These are phyloP conservation scores for Metridium senile DNA, from an alignment of 92 coral and sea anemone genomes.

Conservation along the genomic window DNA sequence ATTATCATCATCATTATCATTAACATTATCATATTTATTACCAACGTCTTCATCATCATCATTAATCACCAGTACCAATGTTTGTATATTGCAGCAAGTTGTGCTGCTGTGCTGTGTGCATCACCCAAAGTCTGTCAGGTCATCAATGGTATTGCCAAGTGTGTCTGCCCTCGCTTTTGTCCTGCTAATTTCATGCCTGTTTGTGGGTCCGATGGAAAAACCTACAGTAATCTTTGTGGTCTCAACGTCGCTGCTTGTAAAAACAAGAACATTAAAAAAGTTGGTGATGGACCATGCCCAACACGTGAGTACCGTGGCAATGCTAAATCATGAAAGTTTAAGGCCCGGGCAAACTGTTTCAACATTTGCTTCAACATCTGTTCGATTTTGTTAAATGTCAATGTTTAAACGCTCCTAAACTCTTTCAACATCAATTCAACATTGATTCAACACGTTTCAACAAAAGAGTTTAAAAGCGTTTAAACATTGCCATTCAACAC, in stretches of 20 bases:
- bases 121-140: conserved; percentile 15
- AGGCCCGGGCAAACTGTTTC: no score
- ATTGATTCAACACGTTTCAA: no score
- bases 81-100: conserved; percentile 3
- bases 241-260: conserved; percentile 72
- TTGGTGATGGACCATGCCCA: conserved; percentile 48
- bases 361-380: no score
- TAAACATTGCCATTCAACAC: no score
- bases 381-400: no score
- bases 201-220: conserved; percentile 64
- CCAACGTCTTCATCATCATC: not conserved
- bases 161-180: conserved; percentile 45
- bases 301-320: conserved; percentile 12
- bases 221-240: conserved; percentile 61
- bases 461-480: no score
- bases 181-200: conserved; percentile 38
- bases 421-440: no score
- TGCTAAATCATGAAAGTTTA: not conserved
- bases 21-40: not conserved
- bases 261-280: conserved; percentile 24
- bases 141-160: conserved; percentile 35
- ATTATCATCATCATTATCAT: not conserved
- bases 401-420: no score
- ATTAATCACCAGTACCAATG: not conserved
- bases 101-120: conserved; percentile 6